Evolutionary conservation across 2,797 vertebrate species (phyloP).

Genomic region (Choloepus didactylus): DNA sequence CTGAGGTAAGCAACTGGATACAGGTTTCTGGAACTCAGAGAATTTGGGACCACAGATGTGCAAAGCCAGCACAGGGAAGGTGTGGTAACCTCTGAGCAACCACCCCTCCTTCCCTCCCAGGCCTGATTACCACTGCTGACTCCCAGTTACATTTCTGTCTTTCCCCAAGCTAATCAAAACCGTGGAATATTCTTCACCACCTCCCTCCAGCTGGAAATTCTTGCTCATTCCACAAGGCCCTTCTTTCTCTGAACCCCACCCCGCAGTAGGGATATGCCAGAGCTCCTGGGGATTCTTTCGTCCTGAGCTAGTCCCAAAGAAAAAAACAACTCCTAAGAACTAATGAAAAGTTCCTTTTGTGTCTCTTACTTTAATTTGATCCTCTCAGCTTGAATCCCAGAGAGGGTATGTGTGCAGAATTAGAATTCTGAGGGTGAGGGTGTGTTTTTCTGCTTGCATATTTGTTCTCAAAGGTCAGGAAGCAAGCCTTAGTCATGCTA

Average conservation of each 20-base stretch:
- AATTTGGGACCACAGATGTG: neutral
- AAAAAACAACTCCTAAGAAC: constrained; percentile 63
- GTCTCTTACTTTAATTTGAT: constrained; percentile 73
- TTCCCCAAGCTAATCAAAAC: neutral
- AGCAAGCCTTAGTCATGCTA: constrained; percentile 64
- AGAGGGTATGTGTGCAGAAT: constrained; percentile 50
- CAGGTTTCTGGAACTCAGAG: constrained; percentile 15
- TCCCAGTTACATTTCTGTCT: neutral
- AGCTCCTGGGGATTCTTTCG: constrained; percentile 12
- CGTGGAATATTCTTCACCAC: neutral
- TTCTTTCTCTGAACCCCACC: constrained; percentile 10
- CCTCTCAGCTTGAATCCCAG: constrained; percentile 57
- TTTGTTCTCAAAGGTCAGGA: constrained; percentile 76
- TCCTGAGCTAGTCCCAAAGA: constrained; percentile 40
- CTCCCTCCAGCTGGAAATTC: neutral
- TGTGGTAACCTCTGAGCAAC: neutral
- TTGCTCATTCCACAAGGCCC: neutral
- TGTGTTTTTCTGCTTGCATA: constrained; percentile 59
- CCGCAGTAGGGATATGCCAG: neutral
- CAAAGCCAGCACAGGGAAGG: neutral
- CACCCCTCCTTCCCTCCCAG: neutral
- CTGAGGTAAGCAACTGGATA: neutral
- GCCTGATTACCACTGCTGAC: neutral
- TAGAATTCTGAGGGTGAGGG: constrained; percentile 64
- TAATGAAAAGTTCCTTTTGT: constrained; percentile 74